Evolutionary conservation across 2,797 vertebrate genomes (phyloP).

Genomic region (Melanitta fusca): DNA sequence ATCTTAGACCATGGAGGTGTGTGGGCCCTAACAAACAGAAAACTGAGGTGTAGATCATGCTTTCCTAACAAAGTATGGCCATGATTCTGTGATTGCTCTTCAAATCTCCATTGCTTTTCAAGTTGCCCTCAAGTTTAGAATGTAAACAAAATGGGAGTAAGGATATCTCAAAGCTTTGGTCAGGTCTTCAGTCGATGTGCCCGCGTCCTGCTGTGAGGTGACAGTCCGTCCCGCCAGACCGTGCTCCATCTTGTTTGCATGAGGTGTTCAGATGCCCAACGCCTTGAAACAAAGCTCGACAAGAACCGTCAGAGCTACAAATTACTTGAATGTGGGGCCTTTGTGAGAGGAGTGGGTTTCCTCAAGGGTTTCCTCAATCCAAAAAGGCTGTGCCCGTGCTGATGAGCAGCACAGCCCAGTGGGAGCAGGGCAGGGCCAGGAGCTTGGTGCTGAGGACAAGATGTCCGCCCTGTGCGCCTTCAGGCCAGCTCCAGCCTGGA

Average conservation of each 20-base stretch:
- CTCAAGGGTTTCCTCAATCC: neutral
- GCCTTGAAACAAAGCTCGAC: neutral
- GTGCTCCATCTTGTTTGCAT: neutral
- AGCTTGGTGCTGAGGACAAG: neutral
- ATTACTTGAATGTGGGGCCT: neutral
- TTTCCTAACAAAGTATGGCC: neutral
- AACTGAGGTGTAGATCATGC: neutral
- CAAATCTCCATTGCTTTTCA: neutral
- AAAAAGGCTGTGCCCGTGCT: accelerated
- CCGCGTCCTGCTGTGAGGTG: neutral
- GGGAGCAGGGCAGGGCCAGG: neutral
- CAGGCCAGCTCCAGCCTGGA: neutral
- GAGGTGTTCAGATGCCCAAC: neutral
- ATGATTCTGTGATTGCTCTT: neutral
- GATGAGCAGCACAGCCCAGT: neutral
- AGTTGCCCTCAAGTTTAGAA: neutral
- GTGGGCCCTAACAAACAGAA: neutral
- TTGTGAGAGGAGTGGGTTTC: neutral
- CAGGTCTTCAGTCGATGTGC: neutral
- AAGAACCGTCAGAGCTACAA: neutral
- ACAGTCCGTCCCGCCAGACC: neutral
- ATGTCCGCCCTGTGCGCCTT: accelerated
- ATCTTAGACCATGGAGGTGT: neutral
- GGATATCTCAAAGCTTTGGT: neutral
- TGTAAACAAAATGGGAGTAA: neutral